Percentiles rank a stretch among this genome's conserved stretches.
Conservation (phyloP, 2,797 vertebrate genomes). For the Bryconaethiops microstoma region DNA sequence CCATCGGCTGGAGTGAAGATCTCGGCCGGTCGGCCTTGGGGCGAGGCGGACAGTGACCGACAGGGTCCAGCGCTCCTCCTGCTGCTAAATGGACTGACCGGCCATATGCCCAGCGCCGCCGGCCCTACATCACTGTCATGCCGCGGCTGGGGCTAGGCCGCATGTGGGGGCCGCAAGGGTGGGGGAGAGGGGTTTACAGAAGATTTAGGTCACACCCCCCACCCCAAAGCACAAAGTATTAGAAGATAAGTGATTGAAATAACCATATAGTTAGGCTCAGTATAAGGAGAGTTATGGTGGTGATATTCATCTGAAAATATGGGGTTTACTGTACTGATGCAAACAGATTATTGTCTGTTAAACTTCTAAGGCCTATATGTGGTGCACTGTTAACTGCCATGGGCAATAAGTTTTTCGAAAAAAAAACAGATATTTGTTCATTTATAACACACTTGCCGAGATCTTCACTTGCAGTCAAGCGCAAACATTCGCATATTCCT, state of each 20-base stretch:
- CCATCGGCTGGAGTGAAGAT: constrained; percentile 55
- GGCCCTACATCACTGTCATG: constrained; percentile 76
- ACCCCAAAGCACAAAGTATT: constrained; percentile 2
- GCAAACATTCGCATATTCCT: no score
- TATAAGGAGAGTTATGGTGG: not conserved
- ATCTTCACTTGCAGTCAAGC: no score
- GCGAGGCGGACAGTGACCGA: constrained; percentile 80
- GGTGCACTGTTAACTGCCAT: no score
- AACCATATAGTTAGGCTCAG: not conserved
- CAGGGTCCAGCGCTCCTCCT: constrained; percentile 79
- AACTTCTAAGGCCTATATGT: not conserved
- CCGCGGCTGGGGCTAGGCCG: constrained; percentile 38
- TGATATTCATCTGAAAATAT: constrained; percentile 25
- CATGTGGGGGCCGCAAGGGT: constrained; percentile 47
- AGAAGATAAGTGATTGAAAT: not conserved
- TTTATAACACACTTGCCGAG: no score
- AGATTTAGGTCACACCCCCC: constrained; percentile 65
- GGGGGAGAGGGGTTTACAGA: constrained; percentile 48
- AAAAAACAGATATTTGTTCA: no score
- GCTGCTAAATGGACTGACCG: constrained; percentile 82
- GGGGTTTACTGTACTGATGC: not conserved
- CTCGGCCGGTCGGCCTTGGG: constrained; percentile 60
- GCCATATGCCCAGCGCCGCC: constrained; percentile 80
- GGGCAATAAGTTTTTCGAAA: no score
- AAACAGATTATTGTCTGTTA: not conserved